phyloP scores from a whole-genome alignment of 2,888 invertebrate genomes.

The Elegia similella region DNA sequence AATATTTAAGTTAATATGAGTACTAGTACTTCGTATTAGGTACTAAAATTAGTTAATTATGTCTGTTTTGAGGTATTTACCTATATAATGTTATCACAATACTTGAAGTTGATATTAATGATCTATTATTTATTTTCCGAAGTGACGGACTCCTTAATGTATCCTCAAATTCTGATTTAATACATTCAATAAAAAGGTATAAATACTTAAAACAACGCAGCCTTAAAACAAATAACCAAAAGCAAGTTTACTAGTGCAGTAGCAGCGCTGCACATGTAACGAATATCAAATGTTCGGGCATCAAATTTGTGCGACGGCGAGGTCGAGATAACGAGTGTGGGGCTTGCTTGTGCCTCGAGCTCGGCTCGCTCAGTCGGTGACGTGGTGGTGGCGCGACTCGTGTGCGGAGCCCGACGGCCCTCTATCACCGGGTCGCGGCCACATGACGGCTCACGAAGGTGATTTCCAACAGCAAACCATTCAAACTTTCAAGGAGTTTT shows the following conservation, averaged over 20 bases:
- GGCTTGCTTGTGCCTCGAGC: not conserved
- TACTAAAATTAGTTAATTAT: not conserved
- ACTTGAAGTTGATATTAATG: no score
- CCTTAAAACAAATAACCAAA: not conserved
- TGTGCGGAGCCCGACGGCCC: not conserved
- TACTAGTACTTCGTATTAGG: not conserved
- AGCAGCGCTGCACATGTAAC: not conserved
- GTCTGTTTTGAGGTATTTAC: no score
- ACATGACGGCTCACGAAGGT: constrained; percentile 7
- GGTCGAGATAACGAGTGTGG: constrained; percentile 17
- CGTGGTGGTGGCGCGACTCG: constrained; percentile 26
- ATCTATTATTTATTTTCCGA: no score
- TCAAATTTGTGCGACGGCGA: constrained; percentile 13
- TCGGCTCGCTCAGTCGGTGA: constrained; percentile 23
- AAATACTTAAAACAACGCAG: no score
- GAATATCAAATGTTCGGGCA: constrained; percentile 4
- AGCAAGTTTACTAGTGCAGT: not conserved
- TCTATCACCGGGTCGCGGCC: not conserved
- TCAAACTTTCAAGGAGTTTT: constrained; percentile 17
- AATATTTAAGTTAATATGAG: not conserved
- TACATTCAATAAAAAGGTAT: no score
- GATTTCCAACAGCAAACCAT: constrained; percentile 10
- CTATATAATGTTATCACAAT: not conserved
- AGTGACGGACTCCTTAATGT: no score
- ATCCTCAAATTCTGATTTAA: no score